Evolutionary conservation across 2,113 vertebrate species (phyloP).

Genomic region (Chiloscyllium plagiosum): DNA sequence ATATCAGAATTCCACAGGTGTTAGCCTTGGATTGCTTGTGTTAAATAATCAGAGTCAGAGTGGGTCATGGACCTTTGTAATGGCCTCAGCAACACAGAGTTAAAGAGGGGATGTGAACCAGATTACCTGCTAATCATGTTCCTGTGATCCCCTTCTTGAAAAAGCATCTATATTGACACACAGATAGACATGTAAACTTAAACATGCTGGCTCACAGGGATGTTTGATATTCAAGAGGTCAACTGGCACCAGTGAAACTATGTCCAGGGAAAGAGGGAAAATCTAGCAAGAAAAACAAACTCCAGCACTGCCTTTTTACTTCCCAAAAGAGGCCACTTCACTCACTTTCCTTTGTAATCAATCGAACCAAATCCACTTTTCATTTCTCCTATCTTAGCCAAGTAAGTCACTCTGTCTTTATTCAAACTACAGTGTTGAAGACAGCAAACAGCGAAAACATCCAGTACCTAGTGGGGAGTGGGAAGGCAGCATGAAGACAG

Average conservation of each 20-base stretch:
- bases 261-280: background rate
- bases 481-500: background rate
- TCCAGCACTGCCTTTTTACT: background rate
- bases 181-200: background rate
- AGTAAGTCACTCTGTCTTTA: background rate
- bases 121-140: background rate
- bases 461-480: background rate
- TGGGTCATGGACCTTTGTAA: background rate
- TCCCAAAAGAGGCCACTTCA: background rate
- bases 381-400: background rate
- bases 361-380: background rate
- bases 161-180: background rate
- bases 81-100: background rate
- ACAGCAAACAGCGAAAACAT: background rate
- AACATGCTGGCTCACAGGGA: background rate
- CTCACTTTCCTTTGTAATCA: background rate
- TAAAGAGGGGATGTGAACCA: background rate
- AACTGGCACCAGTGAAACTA: background rate
- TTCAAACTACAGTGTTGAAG: background rate
- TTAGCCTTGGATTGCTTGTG: background rate
- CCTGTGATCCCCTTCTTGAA: background rate
- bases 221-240: background rate
- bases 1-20: too few relatives aligned
- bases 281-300: background rate
- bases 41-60: background rate